phyloP scores from a whole-genome alignment of 1,140 invertebrate species.

The Saccostrea glomerata region DNA sequence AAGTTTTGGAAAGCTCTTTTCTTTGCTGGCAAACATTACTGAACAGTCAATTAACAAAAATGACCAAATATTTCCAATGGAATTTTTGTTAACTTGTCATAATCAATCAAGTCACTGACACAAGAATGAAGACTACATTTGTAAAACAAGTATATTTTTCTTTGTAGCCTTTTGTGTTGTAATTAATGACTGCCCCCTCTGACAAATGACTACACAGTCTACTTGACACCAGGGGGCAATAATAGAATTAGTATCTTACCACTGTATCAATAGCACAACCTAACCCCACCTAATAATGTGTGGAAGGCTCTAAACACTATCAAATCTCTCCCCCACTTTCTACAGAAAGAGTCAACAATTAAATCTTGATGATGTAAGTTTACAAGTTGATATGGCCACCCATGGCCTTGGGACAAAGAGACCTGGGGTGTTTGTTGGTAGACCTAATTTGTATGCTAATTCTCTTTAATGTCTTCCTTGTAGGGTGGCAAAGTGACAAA shows the following conservation, averaged over 20 bases:
- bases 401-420: not conserved
- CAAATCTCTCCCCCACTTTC: not conserved
- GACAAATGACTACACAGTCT: conserved; percentile 17
- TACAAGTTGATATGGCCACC: conserved; percentile 15
- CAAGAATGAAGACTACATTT: conserved; percentile 20
- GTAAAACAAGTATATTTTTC: conserved; percentile 31
- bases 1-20: not conserved
- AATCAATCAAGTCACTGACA: conserved; percentile 19
- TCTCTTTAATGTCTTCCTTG: conserved; percentile 33
- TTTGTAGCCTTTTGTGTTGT: conserved; percentile 33
- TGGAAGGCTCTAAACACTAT: not conserved
- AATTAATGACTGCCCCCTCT: conserved; percentile 9
- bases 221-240: not conserved
- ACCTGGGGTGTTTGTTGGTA: conserved; percentile 5
- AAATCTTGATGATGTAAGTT: conserved; percentile 30
- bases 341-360: conserved; percentile 17
- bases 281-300: conserved; percentile 35
- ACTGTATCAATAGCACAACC: conserved; percentile 27
- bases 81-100: conserved; percentile 32
- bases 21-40: not conserved
- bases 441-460: conserved; percentile 7
- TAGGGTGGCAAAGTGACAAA: conserved; percentile 26
- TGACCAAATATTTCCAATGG: conserved; percentile 14
- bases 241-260: conserved; percentile 25
- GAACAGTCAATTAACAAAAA: not conserved